A percentile compares a stretch with the other conserved stretches of the same genome.
These are phyloP conservation scores for Ennomos erosarius DNA, from an alignment of 2,888 invertebrate species.

Conservation along the genomic window DNA sequence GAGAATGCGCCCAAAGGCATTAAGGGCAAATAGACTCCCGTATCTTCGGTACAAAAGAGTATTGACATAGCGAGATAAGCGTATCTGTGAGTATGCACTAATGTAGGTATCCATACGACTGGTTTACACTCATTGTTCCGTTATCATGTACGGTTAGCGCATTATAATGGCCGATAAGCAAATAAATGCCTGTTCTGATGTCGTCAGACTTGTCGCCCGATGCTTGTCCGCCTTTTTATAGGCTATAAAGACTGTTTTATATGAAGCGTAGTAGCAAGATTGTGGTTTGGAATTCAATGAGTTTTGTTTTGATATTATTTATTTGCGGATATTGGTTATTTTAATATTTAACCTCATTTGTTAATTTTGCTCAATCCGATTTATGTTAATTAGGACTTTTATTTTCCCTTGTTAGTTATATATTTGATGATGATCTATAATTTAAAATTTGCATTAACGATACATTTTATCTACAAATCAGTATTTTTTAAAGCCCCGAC, in stretches of 20 bases:
- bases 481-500: too few relatives aligned
- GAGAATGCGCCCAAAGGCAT: constrained; percentile 76
- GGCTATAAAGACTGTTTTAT: constrained; percentile 41
- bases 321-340: constrained; percentile 3
- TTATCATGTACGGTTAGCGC: constrained; percentile 79
- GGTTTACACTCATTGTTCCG: constrained; percentile 80
- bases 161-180: constrained; percentile 78
- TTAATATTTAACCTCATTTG: too few relatives aligned
- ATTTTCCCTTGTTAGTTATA: too few relatives aligned
- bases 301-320: constrained; percentile 6
- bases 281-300: constrained; percentile 13
- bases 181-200: constrained; percentile 66
- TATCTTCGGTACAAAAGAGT: constrained; percentile 83
- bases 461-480: background rate
- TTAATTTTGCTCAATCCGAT: too few relatives aligned
- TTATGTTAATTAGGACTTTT: too few relatives aligned
- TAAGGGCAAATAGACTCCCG: constrained; percentile 80
- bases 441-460: too few relatives aligned
- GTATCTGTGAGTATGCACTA: constrained; percentile 73
- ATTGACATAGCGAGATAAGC: constrained; percentile 81
- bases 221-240: constrained; percentile 40
- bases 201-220: constrained; percentile 48
- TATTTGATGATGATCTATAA: too few relatives aligned
- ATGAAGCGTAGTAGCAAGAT: constrained; percentile 24
- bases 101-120: constrained; percentile 68